A percentile compares a stretch with the other conserved stretches of the same genome.
Conservation (phyloP, 2,888 invertebrate species). For the Apantesis nais region DNA sequence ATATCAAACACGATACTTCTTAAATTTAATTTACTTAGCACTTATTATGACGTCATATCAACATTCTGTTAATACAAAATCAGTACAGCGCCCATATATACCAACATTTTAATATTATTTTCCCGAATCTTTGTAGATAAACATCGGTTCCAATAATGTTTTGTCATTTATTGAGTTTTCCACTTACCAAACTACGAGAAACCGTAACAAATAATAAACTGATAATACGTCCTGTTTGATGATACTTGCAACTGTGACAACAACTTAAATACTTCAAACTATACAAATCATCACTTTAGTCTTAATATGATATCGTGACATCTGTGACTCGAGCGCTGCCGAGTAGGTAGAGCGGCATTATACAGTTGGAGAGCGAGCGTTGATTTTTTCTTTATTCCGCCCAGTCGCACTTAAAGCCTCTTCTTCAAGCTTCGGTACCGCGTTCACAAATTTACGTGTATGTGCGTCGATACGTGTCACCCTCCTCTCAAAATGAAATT, state of each 20-base stretch:
- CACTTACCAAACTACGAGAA: neutral
- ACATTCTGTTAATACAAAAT: too few relatives aligned
- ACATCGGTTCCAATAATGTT: too few relatives aligned
- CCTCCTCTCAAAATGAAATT: slow-evolving; percentile 41
- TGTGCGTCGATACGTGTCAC: slow-evolving; percentile 21
- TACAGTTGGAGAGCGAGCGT: neutral
- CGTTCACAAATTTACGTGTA: slow-evolving; percentile 23
- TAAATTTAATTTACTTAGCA: too few relatives aligned
- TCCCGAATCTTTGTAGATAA: too few relatives aligned
- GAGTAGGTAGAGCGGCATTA: neutral
- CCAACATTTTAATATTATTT: too few relatives aligned
- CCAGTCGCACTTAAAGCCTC: slow-evolving; percentile 8
- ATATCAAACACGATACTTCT: too few relatives aligned
- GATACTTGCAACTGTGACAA: neutral
- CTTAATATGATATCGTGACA: neutral
- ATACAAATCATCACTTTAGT: neutral
- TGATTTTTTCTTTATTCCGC: slow-evolving; percentile 18
- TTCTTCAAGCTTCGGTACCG: slow-evolving; percentile 31
- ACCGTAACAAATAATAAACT: neutral
- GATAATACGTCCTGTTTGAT: neutral
- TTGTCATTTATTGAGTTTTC: too few relatives aligned
- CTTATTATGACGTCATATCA: too few relatives aligned
- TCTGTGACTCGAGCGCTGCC: neutral
- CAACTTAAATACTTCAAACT: neutral
- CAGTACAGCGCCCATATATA: too few relatives aligned